A percentile compares a stretch with the other conserved stretches of the same genome.
Conservation (phyloP, 2,113 vertebrate genomes). For the Lasiurus cinereus region DNA sequence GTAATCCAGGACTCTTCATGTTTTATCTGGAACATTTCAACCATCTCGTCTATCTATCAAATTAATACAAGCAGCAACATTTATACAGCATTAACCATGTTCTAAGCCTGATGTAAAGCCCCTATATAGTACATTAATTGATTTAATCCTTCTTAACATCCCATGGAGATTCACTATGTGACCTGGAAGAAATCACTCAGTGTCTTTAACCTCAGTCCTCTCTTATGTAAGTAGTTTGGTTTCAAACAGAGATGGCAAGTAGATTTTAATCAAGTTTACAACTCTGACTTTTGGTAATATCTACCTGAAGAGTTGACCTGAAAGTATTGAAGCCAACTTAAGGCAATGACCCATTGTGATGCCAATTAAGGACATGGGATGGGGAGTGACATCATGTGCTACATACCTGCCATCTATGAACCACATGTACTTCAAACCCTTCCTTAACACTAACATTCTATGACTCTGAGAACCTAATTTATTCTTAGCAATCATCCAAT, state of each 20-base stretch:
- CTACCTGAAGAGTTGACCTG: not conserved
- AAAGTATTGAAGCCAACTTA: not conserved
- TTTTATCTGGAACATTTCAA: constrained; percentile 8
- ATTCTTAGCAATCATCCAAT: not conserved
- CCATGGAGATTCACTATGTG: not conserved
- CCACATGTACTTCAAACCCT: not conserved
- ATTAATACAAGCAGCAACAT: not conserved
- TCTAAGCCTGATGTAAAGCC: constrained; percentile 9
- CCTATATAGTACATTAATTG: not conserved
- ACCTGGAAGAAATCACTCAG: not conserved
- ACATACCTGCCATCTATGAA: not conserved
- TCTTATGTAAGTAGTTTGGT: not conserved
- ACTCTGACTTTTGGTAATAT: not conserved
- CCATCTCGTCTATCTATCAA: not conserved
- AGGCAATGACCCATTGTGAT: not conserved
- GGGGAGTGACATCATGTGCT: not conserved
- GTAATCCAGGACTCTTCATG: not conserved
- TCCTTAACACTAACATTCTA: not conserved
- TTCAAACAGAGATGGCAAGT: constrained; percentile 22
- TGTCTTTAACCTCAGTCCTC: constrained; percentile 10
- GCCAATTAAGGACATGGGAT: not conserved
- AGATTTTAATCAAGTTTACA: constrained; percentile 26
- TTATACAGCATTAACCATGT: not conserved
- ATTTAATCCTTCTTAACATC: constrained; percentile 20
- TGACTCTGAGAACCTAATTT: not conserved